These are phyloP conservation scores for Pipistrellus pygmaeus DNA, from an alignment of 2,797 vertebrate genomes.

Conservation along the genomic window DNA sequence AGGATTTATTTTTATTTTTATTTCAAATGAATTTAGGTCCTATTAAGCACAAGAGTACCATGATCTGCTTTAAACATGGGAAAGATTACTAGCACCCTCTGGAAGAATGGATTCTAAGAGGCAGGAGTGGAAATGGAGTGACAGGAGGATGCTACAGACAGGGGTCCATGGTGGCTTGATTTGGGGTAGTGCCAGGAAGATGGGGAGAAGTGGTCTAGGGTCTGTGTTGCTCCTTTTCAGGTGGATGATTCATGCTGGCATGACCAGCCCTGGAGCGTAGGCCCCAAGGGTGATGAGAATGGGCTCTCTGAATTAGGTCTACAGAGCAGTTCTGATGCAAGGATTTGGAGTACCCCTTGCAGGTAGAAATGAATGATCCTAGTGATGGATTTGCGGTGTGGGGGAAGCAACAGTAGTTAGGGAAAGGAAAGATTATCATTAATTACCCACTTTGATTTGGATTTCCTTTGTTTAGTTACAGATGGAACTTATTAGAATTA, in stretches of 20 bases:
- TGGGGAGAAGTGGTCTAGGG: not conserved
- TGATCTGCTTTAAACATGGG: not conserved
- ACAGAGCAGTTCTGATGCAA: not conserved
- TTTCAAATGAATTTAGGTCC: constrained; percentile 26
- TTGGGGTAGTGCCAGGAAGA: too few relatives aligned
- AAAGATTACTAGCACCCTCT: not conserved
- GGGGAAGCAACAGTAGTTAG: constrained; percentile 46
- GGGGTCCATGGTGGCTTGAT: not conserved
- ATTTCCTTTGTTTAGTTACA: constrained; percentile 57
- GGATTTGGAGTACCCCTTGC: not conserved
- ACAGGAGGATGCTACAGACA: not conserved
- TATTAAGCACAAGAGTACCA: not conserved
- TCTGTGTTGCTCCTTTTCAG: not conserved
- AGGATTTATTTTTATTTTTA: not conserved
- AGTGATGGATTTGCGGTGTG: not conserved
- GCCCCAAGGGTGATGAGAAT: not conserved
- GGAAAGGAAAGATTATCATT: not conserved
- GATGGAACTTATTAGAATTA: constrained; percentile 71
- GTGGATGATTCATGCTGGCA: accelerated
- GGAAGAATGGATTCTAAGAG: not conserved
- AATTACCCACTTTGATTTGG: constrained; percentile 56
- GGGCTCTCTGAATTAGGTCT: not conserved
- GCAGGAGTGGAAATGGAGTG: not conserved
- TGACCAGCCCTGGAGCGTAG: not conserved
- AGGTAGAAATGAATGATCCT: constrained; percentile 1